Evolutionary conservation across 1,140 invertebrate genomes (phyloP).

Genomic region (Lordiphosa mommai): DNA sequence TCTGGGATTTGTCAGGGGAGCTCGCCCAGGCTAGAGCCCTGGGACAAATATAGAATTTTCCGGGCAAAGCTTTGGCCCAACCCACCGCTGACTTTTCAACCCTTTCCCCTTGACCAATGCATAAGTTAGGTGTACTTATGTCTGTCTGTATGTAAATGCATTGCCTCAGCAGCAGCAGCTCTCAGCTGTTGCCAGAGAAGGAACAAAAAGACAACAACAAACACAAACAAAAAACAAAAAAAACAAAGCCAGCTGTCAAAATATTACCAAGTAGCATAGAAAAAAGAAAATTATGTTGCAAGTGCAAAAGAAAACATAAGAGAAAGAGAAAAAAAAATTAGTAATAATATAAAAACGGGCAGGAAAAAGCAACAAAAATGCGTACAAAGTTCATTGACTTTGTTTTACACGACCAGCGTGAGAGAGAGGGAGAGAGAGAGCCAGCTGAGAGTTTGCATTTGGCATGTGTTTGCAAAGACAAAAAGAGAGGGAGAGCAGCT

Average conservation of each 20-base stretch:
- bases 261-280: conserved; percentile 47
- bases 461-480: conserved; percentile 36
- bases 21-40: no score
- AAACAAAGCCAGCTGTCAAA: conserved; percentile 49
- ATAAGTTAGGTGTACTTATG: no score
- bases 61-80: no score
- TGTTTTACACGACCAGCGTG: conserved; percentile 49
- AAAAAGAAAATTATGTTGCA: conserved; percentile 31
- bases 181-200: no score
- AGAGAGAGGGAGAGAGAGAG: conserved; percentile 18
- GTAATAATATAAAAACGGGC: conserved; percentile 44
- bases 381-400: conserved; percentile 77
- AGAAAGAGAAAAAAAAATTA: conserved; percentile 22
- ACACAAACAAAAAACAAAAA: conserved; percentile 9
- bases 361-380: conserved; percentile 48
- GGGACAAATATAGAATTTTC: no score
- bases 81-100: no score
- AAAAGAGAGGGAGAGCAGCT: conserved; percentile 6
- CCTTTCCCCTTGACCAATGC: no score
- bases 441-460: conserved; percentile 13
- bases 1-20: no score
- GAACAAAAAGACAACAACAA: conserved; percentile 1
- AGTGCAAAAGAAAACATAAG: conserved; percentile 52
- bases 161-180: no score
- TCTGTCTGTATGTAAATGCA: no score